Conservation (phyloP, 2,113 vertebrate species). For the Sprattus sprattus region DNA sequence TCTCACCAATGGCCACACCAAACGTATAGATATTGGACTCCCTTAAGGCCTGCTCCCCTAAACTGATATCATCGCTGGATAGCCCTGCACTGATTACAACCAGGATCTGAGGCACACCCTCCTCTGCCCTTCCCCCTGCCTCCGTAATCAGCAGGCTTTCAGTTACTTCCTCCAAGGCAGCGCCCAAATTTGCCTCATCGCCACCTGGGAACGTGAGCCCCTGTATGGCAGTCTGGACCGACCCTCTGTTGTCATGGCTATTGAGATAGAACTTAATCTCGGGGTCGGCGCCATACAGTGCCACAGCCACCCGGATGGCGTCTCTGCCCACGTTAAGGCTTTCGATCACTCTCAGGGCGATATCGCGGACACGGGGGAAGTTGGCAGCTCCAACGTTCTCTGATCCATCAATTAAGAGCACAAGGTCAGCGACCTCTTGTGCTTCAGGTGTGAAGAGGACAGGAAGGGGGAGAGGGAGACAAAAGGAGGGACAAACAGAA, state of each 20-base stretch:
- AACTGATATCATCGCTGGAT: constrained; percentile 87
- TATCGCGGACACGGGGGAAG: constrained; percentile 86
- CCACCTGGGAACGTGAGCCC: constrained; percentile 79
- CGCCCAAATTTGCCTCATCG: constrained; percentile 83
- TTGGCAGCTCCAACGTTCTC: constrained; percentile 90
- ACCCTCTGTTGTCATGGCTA: constrained; percentile 80
- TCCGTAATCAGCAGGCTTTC: constrained; percentile 79
- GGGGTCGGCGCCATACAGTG: constrained; percentile 82
- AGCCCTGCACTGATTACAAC: constrained; percentile 86
- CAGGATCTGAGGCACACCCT: constrained; percentile 88
- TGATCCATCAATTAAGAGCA: constrained; percentile 99
- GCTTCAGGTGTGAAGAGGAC: constrained; percentile 75
- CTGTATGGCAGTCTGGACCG: constrained; percentile 83
- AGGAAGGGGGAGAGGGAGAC: constrained; percentile 69
- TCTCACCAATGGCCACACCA: constrained; percentile 75
- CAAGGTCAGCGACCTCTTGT: constrained; percentile 91
- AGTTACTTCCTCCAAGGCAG: constrained; percentile 84
- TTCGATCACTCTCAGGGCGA: constrained; percentile 92
- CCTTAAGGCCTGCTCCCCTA: constrained; percentile 82
- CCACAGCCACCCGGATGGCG: constrained; percentile 86
- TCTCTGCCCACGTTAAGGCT: constrained; percentile 84
- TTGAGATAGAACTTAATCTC: constrained; percentile 85
- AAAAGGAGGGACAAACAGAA: constrained; percentile 65
- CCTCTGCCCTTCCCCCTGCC: constrained; percentile 88
- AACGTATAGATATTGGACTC: constrained; percentile 83